phyloP scores from a whole-genome alignment of 2,113 vertebrate species.

The Myxocyprinus asiaticus region DNA sequence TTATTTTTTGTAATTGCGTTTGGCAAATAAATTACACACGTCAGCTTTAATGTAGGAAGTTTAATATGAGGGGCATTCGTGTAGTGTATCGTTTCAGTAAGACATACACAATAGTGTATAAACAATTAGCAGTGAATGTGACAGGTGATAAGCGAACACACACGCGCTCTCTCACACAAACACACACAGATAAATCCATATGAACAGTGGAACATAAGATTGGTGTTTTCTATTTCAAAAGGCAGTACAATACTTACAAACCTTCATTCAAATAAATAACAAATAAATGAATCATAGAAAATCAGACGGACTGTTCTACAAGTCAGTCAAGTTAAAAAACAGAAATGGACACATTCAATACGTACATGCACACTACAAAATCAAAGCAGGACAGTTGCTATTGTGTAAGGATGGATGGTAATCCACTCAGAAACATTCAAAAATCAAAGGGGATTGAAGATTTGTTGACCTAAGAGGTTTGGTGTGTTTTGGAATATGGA shows the following conservation, averaged over 20 bases:
- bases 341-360: constrained; percentile 1
- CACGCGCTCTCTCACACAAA: constrained; percentile 33
- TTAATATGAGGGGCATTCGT: background rate
- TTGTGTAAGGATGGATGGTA: constrained; percentile 17
- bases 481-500: background rate
- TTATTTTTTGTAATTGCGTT: no score
- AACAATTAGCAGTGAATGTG: background rate
- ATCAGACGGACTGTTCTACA: constrained; percentile 40
- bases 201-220: background rate
- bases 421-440: constrained; percentile 44
- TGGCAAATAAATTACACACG: background rate
- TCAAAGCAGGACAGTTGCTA: constrained; percentile 29
- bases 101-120: constrained; percentile 12
- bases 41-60: background rate
- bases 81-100: constrained; percentile 23
- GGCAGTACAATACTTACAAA: constrained; percentile 54
- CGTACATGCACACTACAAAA: constrained; percentile 35
- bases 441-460: constrained; percentile 36
- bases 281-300: constrained; percentile 54
- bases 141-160: constrained; percentile 12
- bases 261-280: constrained; percentile 53
- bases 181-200: background rate
- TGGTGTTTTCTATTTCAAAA: constrained; percentile 44
- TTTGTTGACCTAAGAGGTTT: background rate
- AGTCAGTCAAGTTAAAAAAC: constrained; percentile 50